phyloP scores from a whole-genome alignment of 2,113 vertebrate genomes.

The Gallinago media region DNA sequence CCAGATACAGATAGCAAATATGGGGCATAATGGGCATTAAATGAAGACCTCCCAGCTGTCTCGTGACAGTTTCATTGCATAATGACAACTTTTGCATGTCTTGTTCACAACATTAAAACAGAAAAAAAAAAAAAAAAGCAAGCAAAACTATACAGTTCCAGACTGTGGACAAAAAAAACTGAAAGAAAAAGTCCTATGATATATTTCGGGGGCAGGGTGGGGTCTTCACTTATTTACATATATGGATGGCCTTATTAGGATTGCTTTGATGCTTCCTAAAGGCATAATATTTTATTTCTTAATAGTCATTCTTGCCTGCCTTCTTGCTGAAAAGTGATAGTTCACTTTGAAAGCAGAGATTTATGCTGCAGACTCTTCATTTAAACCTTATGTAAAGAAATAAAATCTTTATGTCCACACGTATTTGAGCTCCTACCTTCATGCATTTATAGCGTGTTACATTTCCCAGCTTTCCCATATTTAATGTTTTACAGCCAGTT shows the following conservation, averaged over 20 bases:
- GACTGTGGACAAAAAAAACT: neutral
- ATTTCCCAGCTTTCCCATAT: conserved; percentile 74
- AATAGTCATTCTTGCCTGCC: conserved; percentile 21
- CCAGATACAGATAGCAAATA: conserved; percentile 26
- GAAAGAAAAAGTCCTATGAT: neutral
- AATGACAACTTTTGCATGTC: neutral
- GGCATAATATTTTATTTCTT: conserved; percentile 31
- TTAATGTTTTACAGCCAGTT: conserved; percentile 68
- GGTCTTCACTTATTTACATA: neutral
- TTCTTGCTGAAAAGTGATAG: conserved; percentile 61
- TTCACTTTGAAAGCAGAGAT: conserved; percentile 58
- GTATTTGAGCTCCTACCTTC: conserved; percentile 67
- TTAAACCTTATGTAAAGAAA: conserved; percentile 74
- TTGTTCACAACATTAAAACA: neutral
- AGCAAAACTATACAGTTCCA: neutral
- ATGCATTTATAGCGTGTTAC: conserved; percentile 63
- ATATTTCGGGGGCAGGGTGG: neutral
- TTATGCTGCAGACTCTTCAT: conserved; percentile 61
- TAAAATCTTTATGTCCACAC: conserved; percentile 72
- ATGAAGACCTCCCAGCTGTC: conserved; percentile 60
- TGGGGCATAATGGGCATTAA: conserved; percentile 40
- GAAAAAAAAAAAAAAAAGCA: neutral
- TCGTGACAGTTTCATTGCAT: conserved; percentile 54
- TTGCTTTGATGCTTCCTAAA: conserved; percentile 17
- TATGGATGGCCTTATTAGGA: neutral